Evolutionary conservation across 2,888 invertebrate genomes (phyloP).

Genomic region (Falcaria lacertinaria): DNA sequence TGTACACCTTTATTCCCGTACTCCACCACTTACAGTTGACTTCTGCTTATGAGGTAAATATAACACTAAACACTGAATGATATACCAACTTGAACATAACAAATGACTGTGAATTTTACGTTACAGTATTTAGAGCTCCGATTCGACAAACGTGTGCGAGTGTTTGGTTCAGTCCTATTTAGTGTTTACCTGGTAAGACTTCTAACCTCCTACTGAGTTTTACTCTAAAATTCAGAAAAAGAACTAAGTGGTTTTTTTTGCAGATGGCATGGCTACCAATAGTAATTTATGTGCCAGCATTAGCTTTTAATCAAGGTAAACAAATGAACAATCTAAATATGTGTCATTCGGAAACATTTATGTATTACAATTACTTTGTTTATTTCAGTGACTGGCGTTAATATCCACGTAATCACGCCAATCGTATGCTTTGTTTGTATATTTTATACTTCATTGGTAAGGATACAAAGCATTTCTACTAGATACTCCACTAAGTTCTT

Average conservation of each 20-base stretch:
- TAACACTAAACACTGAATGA: no score
- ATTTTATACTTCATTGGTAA: constrained; percentile 88
- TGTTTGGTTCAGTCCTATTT: constrained; percentile 83
- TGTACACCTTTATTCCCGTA: constrained; percentile 83
- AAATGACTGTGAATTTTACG: constrained; percentile 3
- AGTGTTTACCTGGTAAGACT: constrained; percentile 83
- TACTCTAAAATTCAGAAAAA: no score
- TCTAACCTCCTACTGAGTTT: no score
- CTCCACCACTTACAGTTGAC: constrained; percentile 85
- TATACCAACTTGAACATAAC: neutral
- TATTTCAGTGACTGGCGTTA: constrained; percentile 85
- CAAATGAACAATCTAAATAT: no score
- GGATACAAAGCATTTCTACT: no score
- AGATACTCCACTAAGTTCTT: no score
- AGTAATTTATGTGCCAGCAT: constrained; percentile 85
- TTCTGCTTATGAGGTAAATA: constrained; percentile 85
- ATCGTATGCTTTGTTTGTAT: constrained; percentile 88
- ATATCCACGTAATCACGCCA: constrained; percentile 86
- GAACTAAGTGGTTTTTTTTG: constrained; percentile 24
- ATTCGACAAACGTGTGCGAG: constrained; percentile 82
- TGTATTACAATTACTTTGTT: constrained; percentile 3
- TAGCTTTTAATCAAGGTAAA: constrained; percentile 87
- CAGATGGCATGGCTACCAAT: constrained; percentile 86
- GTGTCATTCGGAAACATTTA: no score
- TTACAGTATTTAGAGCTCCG: constrained; percentile 83